phyloP scores from a whole-genome alignment of 2,888 invertebrate species.

The Pseudanteris insignis region DNA sequence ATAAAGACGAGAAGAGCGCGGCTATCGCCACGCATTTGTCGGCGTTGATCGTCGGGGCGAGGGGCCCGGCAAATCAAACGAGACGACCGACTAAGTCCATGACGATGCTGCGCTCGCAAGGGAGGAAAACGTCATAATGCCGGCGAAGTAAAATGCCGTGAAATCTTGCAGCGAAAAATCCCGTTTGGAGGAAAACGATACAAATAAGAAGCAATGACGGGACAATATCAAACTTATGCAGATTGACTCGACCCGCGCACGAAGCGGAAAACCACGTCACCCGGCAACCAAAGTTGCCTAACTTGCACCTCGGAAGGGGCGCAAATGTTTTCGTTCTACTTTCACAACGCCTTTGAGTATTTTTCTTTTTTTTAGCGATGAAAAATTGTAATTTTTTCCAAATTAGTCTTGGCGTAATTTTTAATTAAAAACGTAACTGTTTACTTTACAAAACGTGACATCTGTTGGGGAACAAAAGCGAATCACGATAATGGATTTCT shows the following conservation, averaged over 20 bases:
- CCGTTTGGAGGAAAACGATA: conserved; percentile 51
- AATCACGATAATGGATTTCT: too few species aligned
- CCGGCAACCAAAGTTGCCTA: conserved; percentile 4
- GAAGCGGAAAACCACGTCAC: background rate
- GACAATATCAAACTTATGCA: conserved; percentile 39
- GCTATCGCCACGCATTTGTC: conserved; percentile 11
- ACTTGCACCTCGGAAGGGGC: conserved; percentile 1
- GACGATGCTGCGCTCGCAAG: conserved; percentile 44
- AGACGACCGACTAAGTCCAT: conserved; percentile 40
- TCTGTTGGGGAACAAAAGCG: too few species aligned
- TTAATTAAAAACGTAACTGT: too few species aligned
- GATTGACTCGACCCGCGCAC: conserved; percentile 13
- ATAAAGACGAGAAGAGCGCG: conserved; percentile 29
- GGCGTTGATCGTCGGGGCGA: conserved; percentile 45
- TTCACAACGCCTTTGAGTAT: background rate
- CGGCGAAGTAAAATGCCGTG: conserved; percentile 60
- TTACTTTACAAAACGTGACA: too few species aligned
- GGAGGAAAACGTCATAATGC: conserved; percentile 56
- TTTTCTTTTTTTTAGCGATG: too few species aligned
- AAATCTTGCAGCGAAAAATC: conserved; percentile 53
- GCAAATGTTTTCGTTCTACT: too few species aligned
- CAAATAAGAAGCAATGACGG: conserved; percentile 50
- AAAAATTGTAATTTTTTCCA: too few species aligned
- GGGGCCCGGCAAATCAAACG: conserved; percentile 47
- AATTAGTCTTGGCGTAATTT: too few species aligned